phyloP scores from a whole-genome alignment of 2,113 vertebrate species.

The Catharus minimus region DNA sequence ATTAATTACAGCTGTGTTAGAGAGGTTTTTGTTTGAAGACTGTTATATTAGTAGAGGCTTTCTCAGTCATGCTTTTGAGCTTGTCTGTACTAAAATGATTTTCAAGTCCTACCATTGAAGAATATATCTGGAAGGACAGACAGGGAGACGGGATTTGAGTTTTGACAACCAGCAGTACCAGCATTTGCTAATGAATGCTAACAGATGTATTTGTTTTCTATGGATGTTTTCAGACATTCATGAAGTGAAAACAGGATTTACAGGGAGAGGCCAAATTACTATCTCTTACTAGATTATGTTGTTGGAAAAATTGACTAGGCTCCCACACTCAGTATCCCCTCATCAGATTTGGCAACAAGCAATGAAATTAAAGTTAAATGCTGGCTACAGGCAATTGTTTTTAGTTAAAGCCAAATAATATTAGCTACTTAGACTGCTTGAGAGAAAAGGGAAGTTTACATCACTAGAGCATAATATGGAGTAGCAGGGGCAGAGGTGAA shows the following conservation, averaged over 20 bases:
- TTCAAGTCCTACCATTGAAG: not conserved
- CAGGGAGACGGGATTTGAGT: not conserved
- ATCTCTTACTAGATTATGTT: not conserved
- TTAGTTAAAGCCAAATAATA: not conserved
- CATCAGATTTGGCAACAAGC: constrained; percentile 3
- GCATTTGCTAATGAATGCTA: constrained; percentile 8
- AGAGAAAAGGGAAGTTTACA: not conserved
- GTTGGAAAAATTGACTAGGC: constrained; percentile 4
- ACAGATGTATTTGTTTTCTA: constrained; percentile 6
- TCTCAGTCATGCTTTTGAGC: not conserved
- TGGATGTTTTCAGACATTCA: not conserved
- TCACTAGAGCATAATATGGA: not conserved
- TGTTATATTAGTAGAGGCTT: not conserved
- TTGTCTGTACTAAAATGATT: not conserved
- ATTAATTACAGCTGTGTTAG: not conserved
- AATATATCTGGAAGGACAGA: not conserved
- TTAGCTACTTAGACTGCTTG: not conserved
- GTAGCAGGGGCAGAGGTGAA: not conserved
- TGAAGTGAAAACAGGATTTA: not conserved
- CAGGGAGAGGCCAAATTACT: constrained; percentile 32
- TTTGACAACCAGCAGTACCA: not conserved
- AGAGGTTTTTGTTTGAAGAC: not conserved
- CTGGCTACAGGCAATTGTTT: not conserved
- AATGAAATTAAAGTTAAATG: constrained; percentile 25
- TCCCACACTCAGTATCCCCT: not conserved